These are phyloP conservation scores for Leistus spinibarbis DNA, from an alignment of 2,888 invertebrate species.

Conservation along the genomic window DNA sequence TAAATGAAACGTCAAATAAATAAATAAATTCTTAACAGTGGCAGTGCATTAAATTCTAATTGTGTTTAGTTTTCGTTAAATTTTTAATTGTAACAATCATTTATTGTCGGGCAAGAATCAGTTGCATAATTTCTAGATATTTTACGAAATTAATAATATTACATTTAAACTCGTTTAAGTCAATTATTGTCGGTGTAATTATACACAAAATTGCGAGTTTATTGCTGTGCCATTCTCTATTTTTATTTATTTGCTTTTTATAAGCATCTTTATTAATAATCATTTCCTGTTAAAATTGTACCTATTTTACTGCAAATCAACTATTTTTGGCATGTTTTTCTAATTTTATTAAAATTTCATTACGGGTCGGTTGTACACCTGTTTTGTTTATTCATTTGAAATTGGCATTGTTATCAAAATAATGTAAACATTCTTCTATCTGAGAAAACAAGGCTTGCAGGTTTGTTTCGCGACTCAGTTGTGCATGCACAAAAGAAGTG, in stretches of 20 bases:
- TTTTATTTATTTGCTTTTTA: slow-evolving; percentile 32
- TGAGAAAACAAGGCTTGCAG: too few relatives aligned
- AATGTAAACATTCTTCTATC: too few relatives aligned
- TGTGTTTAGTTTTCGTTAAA: background rate
- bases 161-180: background rate
- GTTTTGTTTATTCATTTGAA: background rate
- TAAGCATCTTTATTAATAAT: slow-evolving; percentile 12
- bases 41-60: too few relatives aligned
- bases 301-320: background rate
- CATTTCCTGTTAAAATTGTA: background rate
- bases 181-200: slow-evolving; percentile 24
- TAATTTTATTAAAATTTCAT: background rate
- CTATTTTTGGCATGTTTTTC: background rate
- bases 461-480: too few relatives aligned
- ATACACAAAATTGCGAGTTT: slow-evolving; percentile 14
- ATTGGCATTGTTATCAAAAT: too few relatives aligned
- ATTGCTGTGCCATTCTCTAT: slow-evolving; percentile 34
- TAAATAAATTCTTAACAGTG: too few relatives aligned
- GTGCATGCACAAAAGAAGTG: too few relatives aligned
- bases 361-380: background rate
- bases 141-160: background rate
- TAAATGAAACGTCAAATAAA: too few relatives aligned
- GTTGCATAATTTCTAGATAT: background rate
- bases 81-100: background rate
- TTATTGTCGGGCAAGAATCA: background rate